Evolutionary conservation across 1,140 invertebrate species (phyloP), one percentile per base, ranked within the genome.

Genomic region (Apocrypta bakeri): DNA sequence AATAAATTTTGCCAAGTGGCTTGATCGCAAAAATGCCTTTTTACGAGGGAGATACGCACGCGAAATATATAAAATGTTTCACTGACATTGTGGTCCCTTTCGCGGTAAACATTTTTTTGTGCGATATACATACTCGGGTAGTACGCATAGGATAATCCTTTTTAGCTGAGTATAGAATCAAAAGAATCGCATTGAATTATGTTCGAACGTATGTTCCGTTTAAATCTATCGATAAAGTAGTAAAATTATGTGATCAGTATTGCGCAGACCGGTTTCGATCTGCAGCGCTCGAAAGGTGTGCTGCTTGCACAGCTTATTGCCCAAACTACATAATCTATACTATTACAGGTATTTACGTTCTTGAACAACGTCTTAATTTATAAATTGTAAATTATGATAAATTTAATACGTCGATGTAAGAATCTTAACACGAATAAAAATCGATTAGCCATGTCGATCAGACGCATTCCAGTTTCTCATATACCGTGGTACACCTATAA

Each of bases 251-350:
- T n/a, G 29, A 72, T 72, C 21, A n/a, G 42, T 37, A 37, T 56
- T 63, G 2, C 48, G 48, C 48, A 56, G 76, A 83, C 79, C 80
- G 74, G 76, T 71, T 82, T 27, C 31, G 25, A 81, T 75, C 40
- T 21, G 33, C 27, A 66, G 63, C 42, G 81, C 66, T 80, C 63
- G 66, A 64, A 80, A 83, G 48, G 21, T 14, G 63, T 25, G 25
- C 63, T 29, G 24, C 63, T 8, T 7, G 1, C 2, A 9, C 33
- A 9, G 33, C 33, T 37, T 37, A 9, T 37, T 37, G 2, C 33
- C 33, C 12, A 12, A 76, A 76, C 29, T 21, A 31, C 33, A 69
- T n/a, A 78, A 68, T 78, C 33, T 29, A n/a, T n/a, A n/a, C n/a
- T n/a, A 68, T 27, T 48, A 68, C 27, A 37, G 17, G 63, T 75